Evolutionary conservation across 2,797 vertebrate genomes (phyloP).

Genomic region (Mus spretus): DNA sequence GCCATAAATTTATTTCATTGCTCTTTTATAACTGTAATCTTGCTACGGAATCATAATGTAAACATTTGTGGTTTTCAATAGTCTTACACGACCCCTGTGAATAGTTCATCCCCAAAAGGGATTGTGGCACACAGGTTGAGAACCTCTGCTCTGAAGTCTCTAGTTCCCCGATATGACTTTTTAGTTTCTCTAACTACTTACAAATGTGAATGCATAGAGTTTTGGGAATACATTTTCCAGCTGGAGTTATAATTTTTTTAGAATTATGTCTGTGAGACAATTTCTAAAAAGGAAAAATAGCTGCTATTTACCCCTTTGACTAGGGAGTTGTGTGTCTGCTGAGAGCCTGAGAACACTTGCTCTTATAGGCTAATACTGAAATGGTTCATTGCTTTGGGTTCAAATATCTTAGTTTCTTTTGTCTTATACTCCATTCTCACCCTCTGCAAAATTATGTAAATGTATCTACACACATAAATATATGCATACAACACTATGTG

Average conservation of each 20-base stretch:
- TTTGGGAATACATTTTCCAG: slow-evolving; percentile 10
- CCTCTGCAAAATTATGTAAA: background rate
- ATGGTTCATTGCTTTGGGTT: background rate
- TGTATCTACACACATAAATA: background rate
- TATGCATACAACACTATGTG: background rate
- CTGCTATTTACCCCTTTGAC: background rate
- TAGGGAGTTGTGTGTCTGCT: background rate
- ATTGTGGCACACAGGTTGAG: background rate
- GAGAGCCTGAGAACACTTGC: background rate
- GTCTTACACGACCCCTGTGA: background rate
- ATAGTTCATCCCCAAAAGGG: background rate
- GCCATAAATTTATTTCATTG: background rate
- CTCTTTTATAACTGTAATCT: background rate
- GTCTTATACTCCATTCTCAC: background rate
- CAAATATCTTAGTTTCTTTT: slow-evolving; percentile 33
- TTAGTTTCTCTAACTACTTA: slow-evolving; percentile 59
- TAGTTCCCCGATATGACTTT: slow-evolving; percentile 30
- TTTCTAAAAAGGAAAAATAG: background rate
- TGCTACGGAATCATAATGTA: background rate
- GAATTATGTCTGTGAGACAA: background rate
- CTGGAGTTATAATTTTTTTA: slow-evolving; percentile 6
- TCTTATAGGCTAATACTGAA: background rate
- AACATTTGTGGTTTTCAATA: background rate
- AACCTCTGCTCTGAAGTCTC: background rate
- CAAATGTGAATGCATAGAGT: background rate